Base-by-base conservation (phyloP, 2,113 vertebrate species). In the Corythoichthys haematopterus region DNA sequence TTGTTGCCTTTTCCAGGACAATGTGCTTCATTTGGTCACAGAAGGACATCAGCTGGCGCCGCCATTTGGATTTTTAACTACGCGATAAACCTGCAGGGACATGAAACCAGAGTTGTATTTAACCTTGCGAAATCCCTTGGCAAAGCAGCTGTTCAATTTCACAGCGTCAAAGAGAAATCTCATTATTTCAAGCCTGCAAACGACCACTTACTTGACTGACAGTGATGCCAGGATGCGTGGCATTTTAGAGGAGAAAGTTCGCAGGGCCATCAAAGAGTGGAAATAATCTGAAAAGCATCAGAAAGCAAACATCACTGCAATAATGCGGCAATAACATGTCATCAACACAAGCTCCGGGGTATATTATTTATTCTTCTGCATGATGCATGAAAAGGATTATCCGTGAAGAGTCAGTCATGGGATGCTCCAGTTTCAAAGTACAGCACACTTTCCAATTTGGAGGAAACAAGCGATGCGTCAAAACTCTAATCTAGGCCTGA, bases 41-140 rank as follows among this genome's bases (percentile, higher is more conserved):
- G 16, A 55, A 69, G 46, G 60, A 35, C 59, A 68, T 35, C 20
- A n/a, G 38, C 16, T 67, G 61, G 68, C 61, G 53, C 53, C 6
- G 14, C 64, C 67, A 14, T 68, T 20, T 72, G 14, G 76, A 71
- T 74, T 61, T 70, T 12, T 45, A 47, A 60, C 15, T 48, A 40
- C 10, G 55, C 0, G 40, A 33, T 62, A 75, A 82, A 64, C 64
- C 80, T 79, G 65, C 33, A 66, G 80, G 75, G 80, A 84, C 37
- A 4, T 4, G 5, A 38, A 80, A 61, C n/a, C 9, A 2, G 67
- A 80, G 72, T 70, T 77, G 84, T 85, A 66, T 78, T 87, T 82
- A 86, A 85, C 76, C 80, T 69, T 53, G 51, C 28, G 72, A 87
- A 68, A 76, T 79, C 78, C 71, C 74, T 46, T 45, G 59, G 65